Percentiles rank a stretch among this genome's conserved stretches.
These are phyloP conservation scores for Drosophila nigrodunni DNA, from an alignment of 1,140 invertebrate species.

Conservation along the genomic window DNA sequence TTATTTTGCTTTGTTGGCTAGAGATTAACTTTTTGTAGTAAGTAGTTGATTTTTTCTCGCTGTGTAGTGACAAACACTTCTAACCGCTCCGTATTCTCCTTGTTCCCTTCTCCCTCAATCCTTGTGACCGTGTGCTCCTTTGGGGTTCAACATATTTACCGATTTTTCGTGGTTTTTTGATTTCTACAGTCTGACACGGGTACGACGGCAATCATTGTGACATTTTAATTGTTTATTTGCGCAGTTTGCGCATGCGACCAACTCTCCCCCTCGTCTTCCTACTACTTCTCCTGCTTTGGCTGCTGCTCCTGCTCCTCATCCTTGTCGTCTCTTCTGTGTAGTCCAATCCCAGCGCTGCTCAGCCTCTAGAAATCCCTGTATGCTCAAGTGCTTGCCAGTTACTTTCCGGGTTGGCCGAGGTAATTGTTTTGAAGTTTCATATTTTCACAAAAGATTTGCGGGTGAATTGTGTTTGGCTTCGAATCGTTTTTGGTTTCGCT, in stretches of 20 bases:
- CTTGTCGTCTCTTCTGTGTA: conserved; percentile 6
- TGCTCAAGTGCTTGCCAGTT: conserved; percentile 56
- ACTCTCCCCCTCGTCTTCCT: not conserved
- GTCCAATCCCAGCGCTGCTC: conserved; percentile 27
- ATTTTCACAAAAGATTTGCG: conserved; percentile 71
- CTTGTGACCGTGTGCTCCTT: conserved; percentile 38
- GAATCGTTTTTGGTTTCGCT: conserved; percentile 6
- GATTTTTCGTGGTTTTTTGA: conserved; percentile 79
- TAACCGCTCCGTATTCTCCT: too few species aligned
- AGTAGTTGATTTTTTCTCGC: too few species aligned
- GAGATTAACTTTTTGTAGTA: too few species aligned
- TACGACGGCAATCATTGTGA: conserved; percentile 80
- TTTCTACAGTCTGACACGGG: conserved; percentile 72
- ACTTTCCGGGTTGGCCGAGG: conserved; percentile 31
- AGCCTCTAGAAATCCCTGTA: conserved; percentile 21
- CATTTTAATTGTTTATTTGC: conserved; percentile 84
- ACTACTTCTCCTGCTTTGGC: not conserved
- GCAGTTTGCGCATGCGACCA: conserved; percentile 56
- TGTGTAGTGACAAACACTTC: too few species aligned
- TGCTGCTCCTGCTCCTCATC: not conserved
- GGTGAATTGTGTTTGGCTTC: conserved; percentile 50
- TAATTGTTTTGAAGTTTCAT: conserved; percentile 62
- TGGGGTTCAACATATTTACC: conserved; percentile 67
- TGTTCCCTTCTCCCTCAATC: too few species aligned
- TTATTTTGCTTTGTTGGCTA: too few species aligned